These are phyloP conservation scores for Pollicipes pollicipes DNA, from an alignment of 1,140 invertebrate species.

Conservation along the genomic window DNA sequence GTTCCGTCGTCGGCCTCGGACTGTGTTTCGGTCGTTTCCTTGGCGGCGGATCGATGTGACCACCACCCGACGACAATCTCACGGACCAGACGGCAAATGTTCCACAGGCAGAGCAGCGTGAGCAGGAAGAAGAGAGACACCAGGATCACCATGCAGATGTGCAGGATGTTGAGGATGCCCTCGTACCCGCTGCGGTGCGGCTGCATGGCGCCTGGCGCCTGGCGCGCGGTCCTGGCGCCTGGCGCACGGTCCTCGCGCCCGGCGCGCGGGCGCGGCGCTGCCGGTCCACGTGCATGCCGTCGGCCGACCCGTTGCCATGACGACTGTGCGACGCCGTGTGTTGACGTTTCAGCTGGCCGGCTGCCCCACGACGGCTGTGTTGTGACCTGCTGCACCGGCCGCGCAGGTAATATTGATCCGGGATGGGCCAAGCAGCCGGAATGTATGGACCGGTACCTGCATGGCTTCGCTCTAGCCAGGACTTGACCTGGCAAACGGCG, in stretches of 20 bases:
- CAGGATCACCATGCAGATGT: background rate
- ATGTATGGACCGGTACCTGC: no score
- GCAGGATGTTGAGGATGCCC: background rate
- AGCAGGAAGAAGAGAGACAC: background rate
- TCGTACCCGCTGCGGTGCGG: background rate
- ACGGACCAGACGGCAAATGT: background rate
- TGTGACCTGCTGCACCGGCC: background rate
- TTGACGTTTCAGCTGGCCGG: background rate
- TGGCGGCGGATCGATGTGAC: background rate
- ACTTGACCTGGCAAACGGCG: no score
- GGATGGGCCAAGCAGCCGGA: no score
- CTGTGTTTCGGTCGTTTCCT: background rate
- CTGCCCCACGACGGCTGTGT: background rate
- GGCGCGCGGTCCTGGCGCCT: no score
- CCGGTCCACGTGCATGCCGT: no score
- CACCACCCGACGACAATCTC: background rate
- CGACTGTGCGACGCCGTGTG: background rate
- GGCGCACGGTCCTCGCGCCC: no score
- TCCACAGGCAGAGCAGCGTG: background rate
- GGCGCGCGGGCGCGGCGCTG: no score
- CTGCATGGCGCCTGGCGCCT: conserved; percentile 30
- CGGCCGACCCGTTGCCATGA: background rate
- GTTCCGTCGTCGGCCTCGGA: background rate
- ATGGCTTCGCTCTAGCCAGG: no score
- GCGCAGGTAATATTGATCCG: background rate